Conservation (phyloP, 1,140 invertebrate genomes). For the Trichoplusia ni region DNA sequence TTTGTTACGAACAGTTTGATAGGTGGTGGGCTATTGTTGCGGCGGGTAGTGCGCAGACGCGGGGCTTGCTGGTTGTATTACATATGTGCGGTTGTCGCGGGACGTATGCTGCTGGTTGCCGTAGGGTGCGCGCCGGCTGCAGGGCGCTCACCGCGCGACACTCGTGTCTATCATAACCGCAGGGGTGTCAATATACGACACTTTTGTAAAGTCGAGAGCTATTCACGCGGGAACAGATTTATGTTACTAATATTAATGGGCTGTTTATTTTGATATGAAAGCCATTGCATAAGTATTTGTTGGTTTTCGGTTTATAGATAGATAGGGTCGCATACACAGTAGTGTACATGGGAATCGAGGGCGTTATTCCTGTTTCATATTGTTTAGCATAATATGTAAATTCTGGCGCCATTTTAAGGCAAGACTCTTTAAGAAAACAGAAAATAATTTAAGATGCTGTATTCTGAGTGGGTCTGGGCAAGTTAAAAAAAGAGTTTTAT, state of each 20-base stretch:
- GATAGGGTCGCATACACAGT: no score
- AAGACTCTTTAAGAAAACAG: no score
- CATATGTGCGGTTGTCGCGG: conserved; percentile 49
- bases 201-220: conserved; percentile 45
- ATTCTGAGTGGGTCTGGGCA: no score
- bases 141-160: conserved; percentile 40
- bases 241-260: conserved; percentile 34
- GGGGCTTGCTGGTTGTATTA: conserved; percentile 32
- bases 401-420: no score
- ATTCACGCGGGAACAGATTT: conserved; percentile 37
- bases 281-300: conserved; percentile 6
- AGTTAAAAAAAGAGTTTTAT: no score
- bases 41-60: conserved; percentile 6
- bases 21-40: conserved; percentile 57
- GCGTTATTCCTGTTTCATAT: no score
- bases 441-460: no score
- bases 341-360: no score
- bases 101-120: conserved; percentile 47
- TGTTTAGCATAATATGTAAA: no score
- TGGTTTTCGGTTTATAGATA: conserved; percentile 23
- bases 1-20: conserved; percentile 72
- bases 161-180: conserved; percentile 35
- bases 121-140: conserved; percentile 41
- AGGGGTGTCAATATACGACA: conserved; percentile 32
- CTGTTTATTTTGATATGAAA: conserved; percentile 32